Conservation (phyloP, 2,113 vertebrate species). For the Gymnobelideus leadbeateri region DNA sequence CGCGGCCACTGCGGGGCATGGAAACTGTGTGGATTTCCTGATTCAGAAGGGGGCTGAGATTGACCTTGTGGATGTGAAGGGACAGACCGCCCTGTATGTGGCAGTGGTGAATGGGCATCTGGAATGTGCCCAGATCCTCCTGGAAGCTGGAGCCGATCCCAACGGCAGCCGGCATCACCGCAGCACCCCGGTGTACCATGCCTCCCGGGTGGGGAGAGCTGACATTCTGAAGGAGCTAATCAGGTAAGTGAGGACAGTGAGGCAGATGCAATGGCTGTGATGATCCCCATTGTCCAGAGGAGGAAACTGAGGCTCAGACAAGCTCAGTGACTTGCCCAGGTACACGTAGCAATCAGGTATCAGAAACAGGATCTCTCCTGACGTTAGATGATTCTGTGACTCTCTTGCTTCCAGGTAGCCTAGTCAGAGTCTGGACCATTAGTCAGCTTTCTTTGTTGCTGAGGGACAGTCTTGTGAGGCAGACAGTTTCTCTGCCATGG, state of each 20-base stretch:
- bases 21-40: slow-evolving; percentile 90
- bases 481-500: background rate
- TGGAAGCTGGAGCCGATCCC: slow-evolving; percentile 93
- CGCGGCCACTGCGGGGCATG: slow-evolving; percentile 92
- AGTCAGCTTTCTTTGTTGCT: background rate
- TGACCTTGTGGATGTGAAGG: slow-evolving; percentile 96
- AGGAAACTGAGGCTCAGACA: background rate
- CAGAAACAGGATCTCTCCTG: background rate
- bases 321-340: background rate
- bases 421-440: background rate
- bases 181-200: slow-evolving; percentile 94
- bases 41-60: slow-evolving; percentile 92
- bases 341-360: background rate
- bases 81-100: slow-evolving; percentile 94
- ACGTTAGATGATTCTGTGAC: background rate
- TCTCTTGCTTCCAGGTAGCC: background rate
- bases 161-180: slow-evolving; percentile 96
- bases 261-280: background rate
- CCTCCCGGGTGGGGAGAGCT: slow-evolving; percentile 90
- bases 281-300: background rate
- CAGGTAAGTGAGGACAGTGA: slow-evolving; percentile 83
- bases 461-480: background rate
- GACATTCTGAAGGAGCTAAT: slow-evolving; percentile 94
- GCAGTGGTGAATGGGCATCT: slow-evolving; percentile 95
- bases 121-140: slow-evolving; percentile 92